Evolutionary conservation across 2,797 vertebrate genomes (phyloP).

Genomic region (Schizopygopsis pylzovi): DNA sequence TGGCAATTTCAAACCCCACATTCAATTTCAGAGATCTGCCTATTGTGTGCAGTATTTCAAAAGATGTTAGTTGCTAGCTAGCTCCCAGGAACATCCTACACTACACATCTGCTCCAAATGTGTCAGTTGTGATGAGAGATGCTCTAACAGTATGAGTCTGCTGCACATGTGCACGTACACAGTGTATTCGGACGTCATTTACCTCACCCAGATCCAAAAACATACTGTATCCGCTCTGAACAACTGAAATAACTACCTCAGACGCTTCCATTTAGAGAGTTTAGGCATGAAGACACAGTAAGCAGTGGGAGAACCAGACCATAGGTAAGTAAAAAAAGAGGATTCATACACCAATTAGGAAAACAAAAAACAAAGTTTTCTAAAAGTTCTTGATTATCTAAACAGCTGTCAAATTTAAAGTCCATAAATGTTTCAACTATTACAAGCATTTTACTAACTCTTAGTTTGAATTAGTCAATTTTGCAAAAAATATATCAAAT

Average conservation of each 20-base stretch:
- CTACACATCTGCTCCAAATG: slow-evolving; percentile 32
- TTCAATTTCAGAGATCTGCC: slow-evolving; percentile 31
- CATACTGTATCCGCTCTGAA: neutral
- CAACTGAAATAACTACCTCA: too few relatives aligned
- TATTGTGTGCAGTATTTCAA: slow-evolving; percentile 27
- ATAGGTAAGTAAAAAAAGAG: neutral
- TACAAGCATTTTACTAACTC: neutral
- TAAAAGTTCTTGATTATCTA: neutral
- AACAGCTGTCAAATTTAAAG: too few relatives aligned
- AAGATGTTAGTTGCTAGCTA: slow-evolving; percentile 6
- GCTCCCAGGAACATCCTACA: slow-evolving; percentile 31
- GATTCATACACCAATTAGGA: neutral
- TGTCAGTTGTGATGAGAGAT: slow-evolving; percentile 40
- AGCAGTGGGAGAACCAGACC: neutral
- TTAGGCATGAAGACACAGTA: neutral
- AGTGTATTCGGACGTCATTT: neutral
- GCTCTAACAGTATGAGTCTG: neutral
- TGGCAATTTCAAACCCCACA: slow-evolving; percentile 29
- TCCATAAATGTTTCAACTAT: neutral
- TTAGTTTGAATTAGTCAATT: neutral
- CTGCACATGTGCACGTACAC: neutral
- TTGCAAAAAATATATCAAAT: neutral
- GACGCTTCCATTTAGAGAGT: neutral
- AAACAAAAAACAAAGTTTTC: neutral
- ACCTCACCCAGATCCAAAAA: neutral